Conservation (phyloP, 37 sponge, comb jelly and placozoan species). For the Aplysina aerophoba region DNA sequence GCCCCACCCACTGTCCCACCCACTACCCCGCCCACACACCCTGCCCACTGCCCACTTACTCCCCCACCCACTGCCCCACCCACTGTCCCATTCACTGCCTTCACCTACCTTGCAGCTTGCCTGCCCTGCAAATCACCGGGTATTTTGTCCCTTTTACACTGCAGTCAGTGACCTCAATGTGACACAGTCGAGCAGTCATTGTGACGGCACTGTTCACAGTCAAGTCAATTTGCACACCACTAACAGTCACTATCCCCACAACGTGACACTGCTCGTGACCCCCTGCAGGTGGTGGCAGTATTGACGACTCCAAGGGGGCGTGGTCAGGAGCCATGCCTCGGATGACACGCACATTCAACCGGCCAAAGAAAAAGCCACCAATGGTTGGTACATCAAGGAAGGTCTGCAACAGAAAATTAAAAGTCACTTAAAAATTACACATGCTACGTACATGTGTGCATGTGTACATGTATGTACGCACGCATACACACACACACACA, state of each 20-base stretch:
- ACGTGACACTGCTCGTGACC: background rate
- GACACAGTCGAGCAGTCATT: conserved; percentile 55
- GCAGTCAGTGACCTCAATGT: conserved; percentile 58
- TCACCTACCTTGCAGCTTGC: background rate
- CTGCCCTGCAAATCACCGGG: conserved; percentile 54
- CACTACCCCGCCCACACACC: too few species aligned
- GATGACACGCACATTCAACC: conserved; percentile 7
- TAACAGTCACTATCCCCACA: background rate
- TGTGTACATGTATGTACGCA: too few species aligned
- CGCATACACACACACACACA: too few species aligned
- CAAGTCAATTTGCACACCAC: conserved; percentile 21
- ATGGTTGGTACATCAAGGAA: background rate
- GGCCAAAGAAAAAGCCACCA: conserved; percentile 13
- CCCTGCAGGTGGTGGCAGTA: background rate
- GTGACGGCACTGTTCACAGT: conserved; percentile 27
- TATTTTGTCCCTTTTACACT: conserved; percentile 50
- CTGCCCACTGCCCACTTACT: too few species aligned
- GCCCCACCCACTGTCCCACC: too few species aligned
- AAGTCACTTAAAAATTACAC: too few species aligned
- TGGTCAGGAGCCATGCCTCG: background rate
- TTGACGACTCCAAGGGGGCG: background rate
- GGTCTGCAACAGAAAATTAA: background rate
- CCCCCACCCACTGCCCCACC: too few species aligned
- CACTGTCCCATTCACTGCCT: too few species aligned
- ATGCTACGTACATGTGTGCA: background rate